Evolutionary conservation across 2,888 invertebrate species (phyloP).

Genomic region (Acronicta leporina): DNA sequence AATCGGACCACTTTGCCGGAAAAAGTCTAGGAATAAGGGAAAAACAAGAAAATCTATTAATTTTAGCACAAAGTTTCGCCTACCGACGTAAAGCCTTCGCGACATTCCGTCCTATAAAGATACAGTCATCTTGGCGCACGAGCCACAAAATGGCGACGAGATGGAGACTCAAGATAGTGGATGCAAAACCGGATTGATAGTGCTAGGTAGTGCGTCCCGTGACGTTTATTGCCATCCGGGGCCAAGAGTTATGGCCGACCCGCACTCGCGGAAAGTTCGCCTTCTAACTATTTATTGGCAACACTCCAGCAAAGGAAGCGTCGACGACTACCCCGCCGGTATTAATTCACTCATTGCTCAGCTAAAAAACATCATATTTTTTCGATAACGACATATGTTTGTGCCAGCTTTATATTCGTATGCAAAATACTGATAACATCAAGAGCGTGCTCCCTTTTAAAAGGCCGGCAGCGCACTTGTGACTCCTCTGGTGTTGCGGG

Average conservation of each 20-base stretch:
- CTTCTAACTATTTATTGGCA: constrained; percentile 83
- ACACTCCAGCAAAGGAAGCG: constrained; percentile 77
- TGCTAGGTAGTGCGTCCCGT: constrained; percentile 74
- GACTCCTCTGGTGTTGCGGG: too few relatives aligned
- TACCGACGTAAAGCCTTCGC: constrained; percentile 26
- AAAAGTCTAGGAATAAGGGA: not conserved
- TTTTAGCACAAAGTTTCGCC: constrained; percentile 9
- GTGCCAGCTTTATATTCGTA: constrained; percentile 64
- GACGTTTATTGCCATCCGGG: constrained; percentile 82
- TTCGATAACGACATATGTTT: constrained; percentile 74
- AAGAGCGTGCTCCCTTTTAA: too few relatives aligned
- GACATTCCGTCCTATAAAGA: constrained; percentile 35
- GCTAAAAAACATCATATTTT: constrained; percentile 85
- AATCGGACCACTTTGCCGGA: not conserved
- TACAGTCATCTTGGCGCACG: constrained; percentile 41
- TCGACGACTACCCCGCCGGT: constrained; percentile 61
- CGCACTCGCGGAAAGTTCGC: constrained; percentile 75
- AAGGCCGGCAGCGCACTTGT: too few relatives aligned
- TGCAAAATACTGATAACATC: constrained; percentile 42
- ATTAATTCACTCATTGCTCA: constrained; percentile 81
- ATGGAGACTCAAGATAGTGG: constrained; percentile 82
- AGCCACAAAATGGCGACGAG: constrained; percentile 62
- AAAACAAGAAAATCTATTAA: not conserved
- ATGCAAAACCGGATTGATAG: constrained; percentile 84
- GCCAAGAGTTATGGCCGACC: constrained; percentile 74